Percentiles rank a stretch among this genome's conserved stretches.
phyloP scores from a whole-genome alignment of 1,140 invertebrate genomes.

The Drosophila albomicans region DNA sequence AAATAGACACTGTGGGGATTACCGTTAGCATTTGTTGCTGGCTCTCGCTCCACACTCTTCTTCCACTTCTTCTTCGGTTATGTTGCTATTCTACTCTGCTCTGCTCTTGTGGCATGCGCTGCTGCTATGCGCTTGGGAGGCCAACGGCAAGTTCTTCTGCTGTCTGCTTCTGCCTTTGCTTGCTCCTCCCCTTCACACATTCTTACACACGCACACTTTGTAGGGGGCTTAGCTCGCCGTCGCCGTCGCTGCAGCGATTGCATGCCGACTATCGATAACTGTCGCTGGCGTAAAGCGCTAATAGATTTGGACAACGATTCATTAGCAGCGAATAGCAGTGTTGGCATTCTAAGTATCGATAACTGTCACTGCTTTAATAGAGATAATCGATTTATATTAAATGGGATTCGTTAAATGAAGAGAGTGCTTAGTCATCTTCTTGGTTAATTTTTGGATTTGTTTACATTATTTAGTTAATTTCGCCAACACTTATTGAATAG shows the following conservation, averaged over 20 bases:
- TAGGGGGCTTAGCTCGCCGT: slow-evolving; percentile 15
- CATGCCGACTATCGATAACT: slow-evolving; percentile 19
- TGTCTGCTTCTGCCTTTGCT: neutral
- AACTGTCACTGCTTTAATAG: too few species aligned
- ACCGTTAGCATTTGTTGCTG: slow-evolving; percentile 70
- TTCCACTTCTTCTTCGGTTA: slow-evolving; percentile 7
- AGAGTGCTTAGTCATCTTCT: too few species aligned
- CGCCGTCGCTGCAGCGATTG: slow-evolving; percentile 6
- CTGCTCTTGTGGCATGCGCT: slow-evolving; percentile 47
- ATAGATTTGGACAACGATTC: neutral
- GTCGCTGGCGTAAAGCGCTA: neutral
- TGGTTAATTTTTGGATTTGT: too few species aligned
- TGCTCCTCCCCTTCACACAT: neutral
- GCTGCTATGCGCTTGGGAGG: slow-evolving; percentile 60
- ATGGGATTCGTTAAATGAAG: too few species aligned
- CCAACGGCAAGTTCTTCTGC: slow-evolving; percentile 64
- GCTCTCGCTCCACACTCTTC: slow-evolving; percentile 1
- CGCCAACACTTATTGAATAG: too few species aligned
- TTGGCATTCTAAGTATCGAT: neutral
- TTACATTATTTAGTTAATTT: too few species aligned
- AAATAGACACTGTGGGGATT: slow-evolving; percentile 77
- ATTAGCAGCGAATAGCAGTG: neutral
- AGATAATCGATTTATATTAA: too few species aligned
- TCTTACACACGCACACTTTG: slow-evolving; percentile 23
- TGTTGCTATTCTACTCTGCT: slow-evolving; percentile 27